Conservation (phyloP, 1,140 invertebrate genomes). For the Fopius arisanus region DNA sequence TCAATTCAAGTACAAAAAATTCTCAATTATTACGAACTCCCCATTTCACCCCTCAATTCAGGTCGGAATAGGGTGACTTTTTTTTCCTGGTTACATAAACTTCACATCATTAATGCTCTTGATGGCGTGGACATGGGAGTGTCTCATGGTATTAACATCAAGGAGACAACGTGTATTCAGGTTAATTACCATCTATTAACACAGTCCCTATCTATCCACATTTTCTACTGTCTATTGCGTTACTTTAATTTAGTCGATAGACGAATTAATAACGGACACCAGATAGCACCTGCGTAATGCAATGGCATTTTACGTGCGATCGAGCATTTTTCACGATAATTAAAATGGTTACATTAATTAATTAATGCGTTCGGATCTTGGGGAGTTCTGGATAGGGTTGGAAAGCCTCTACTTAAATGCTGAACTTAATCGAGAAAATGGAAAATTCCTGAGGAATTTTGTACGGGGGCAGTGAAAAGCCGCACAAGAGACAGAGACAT, state of each 20-base stretch:
- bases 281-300: too few species aligned
- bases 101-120: neutral
- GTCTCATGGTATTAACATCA: conserved; percentile 12
- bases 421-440: too few species aligned
- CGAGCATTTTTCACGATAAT: too few species aligned
- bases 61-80: neutral
- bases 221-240: neutral
- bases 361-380: too few species aligned
- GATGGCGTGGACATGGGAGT: neutral
- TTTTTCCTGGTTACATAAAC: neutral
- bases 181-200: conserved; percentile 7
- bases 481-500: too few species aligned
- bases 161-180: conserved; percentile 8
- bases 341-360: too few species aligned
- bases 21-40: neutral
- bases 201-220: neutral
- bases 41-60: neutral
- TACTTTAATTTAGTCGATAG: neutral
- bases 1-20: neutral
- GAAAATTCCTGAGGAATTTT: too few species aligned
- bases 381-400: too few species aligned
- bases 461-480: too few species aligned
- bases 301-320: too few species aligned
- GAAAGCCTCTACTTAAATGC: too few species aligned
- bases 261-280: neutral